phyloP scores from a whole-genome alignment of 2,113 vertebrate genomes.

The Mustela nigripes region DNA sequence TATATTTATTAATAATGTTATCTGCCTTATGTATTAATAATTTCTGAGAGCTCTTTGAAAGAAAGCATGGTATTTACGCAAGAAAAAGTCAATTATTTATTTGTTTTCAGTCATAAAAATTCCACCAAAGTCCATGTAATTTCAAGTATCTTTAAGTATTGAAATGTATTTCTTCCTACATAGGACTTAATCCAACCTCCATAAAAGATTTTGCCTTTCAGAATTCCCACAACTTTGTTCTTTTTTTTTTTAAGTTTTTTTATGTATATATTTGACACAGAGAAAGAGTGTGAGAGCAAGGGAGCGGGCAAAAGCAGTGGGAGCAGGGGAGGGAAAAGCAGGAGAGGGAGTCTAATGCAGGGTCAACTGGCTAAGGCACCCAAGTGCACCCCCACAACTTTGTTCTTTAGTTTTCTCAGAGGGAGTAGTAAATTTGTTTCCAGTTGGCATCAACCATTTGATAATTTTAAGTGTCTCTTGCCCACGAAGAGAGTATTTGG shows the following conservation, averaged over 20 bases:
- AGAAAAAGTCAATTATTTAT: constrained; percentile 34
- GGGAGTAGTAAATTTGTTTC: neutral
- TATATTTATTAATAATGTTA: neutral
- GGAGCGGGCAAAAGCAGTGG: no score
- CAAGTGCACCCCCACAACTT: neutral
- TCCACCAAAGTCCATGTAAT: neutral
- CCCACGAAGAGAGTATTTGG: neutral
- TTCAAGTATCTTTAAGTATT: neutral
- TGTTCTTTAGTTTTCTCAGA: neutral
- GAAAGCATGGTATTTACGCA: neutral
- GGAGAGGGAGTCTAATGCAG: no score
- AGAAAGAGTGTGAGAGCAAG: no score
- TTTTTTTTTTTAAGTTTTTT: neutral
- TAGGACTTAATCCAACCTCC: neutral
- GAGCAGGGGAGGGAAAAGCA: no score
- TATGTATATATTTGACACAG: no score
- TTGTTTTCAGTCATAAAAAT: constrained; percentile 3
- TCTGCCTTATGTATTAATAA: constrained; percentile 38
- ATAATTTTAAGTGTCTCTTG: constrained; percentile 19
- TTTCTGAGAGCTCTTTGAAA: constrained; percentile 42
- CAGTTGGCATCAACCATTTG: neutral
- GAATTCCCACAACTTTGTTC: neutral
- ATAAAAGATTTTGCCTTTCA: neutral
- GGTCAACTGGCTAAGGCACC: no score
- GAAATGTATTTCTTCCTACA: neutral